These are phyloP conservation scores for Sylvilagus bachmani DNA, from an alignment of 2,113 vertebrate species.

Conservation along the genomic window DNA sequence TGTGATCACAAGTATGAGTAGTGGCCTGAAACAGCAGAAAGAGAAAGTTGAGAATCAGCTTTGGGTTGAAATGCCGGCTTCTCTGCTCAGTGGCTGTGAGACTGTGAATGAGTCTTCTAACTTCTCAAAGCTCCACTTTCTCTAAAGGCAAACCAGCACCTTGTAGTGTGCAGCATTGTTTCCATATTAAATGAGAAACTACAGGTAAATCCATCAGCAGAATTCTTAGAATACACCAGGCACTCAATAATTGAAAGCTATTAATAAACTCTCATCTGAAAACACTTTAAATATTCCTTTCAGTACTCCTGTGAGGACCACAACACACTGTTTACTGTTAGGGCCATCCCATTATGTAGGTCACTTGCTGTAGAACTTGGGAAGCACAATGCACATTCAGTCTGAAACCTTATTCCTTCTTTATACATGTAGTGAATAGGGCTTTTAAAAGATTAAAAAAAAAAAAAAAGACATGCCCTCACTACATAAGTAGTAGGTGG, in stretches of 20 bases:
- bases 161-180: not conserved
- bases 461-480: not conserved
- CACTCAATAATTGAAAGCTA: not conserved
- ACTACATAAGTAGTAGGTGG: not conserved
- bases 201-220: not conserved
- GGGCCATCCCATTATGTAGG: not conserved
- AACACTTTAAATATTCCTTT: not conserved
- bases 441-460: not conserved
- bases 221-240: slow-evolving; percentile 24
- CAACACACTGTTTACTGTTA: not conserved
- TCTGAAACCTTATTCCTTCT: not conserved
- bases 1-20: not conserved
- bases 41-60: not conserved
- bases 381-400: not conserved
- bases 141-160: not conserved
- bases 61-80: not conserved
- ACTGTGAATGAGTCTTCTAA: not conserved
- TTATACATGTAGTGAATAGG: not conserved
- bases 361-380: not conserved
- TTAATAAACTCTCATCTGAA: not conserved
- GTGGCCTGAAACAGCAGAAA: not conserved
- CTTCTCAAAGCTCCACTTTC: not conserved
- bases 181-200: not conserved
- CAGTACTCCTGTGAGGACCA: not conserved
- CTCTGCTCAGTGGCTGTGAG: not conserved